phyloP scores from a whole-genome alignment of 2,797 vertebrate species.

The Geotrypetes seraphini region DNA sequence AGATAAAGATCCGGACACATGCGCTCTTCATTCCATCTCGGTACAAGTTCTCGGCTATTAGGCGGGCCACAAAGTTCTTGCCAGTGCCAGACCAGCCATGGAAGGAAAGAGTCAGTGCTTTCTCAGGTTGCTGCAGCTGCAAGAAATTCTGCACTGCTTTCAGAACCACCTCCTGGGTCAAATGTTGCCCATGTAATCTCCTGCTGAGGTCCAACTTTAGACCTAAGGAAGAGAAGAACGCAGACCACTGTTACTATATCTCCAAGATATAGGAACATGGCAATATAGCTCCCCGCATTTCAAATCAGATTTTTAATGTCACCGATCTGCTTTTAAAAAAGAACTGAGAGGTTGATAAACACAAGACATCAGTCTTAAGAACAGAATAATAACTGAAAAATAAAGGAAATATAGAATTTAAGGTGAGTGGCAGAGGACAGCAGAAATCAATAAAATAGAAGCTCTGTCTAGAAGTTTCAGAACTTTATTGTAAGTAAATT shows the following conservation, averaged over 20 bases:
- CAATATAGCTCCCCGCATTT: too few species aligned
- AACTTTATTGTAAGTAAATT: too few species aligned
- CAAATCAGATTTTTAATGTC: too few species aligned
- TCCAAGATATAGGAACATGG: neutral
- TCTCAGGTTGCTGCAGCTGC: constrained; percentile 57
- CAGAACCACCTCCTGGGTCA: constrained; percentile 68
- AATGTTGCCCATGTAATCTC: constrained; percentile 85
- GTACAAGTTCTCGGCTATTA: constrained; percentile 81
- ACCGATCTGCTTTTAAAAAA: too few species aligned
- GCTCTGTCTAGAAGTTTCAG: too few species aligned
- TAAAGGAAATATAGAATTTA: too few species aligned
- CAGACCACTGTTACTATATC: neutral
- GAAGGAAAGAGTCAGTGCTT: constrained; percentile 82
- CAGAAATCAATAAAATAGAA: too few species aligned
- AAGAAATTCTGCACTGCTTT: constrained; percentile 67
- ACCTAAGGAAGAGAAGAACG: constrained; percentile 47
- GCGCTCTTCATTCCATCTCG: constrained; percentile 76
- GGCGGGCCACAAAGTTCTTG: constrained; percentile 85
- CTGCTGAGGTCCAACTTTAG: constrained; percentile 62
- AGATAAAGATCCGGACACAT: constrained; percentile 79
- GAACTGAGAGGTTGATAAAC: too few species aligned
- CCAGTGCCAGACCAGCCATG: constrained; percentile 94
- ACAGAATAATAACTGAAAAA: too few species aligned
- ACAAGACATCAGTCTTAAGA: too few species aligned
- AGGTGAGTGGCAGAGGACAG: too few species aligned